Conservation (phyloP, 1,140 invertebrate genomes). For the Drosophila orena region DNA sequence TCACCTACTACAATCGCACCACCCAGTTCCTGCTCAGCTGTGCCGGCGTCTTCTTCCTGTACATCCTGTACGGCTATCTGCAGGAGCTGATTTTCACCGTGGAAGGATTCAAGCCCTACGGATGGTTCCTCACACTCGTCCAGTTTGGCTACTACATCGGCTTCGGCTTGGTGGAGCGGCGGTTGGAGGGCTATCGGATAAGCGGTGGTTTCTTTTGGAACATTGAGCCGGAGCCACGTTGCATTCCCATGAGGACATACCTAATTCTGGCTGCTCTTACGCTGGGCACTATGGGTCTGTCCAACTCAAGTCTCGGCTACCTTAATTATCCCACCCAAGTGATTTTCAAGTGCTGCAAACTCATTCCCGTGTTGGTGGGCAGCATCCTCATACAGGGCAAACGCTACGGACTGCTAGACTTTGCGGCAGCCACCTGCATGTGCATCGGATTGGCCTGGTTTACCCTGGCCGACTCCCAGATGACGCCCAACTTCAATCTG, state of each 20-base stretch:
- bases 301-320: conserved; percentile 97
- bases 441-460: conserved; percentile 96
- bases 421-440: conserved; percentile 94
- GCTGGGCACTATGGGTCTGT: conserved; percentile 97
- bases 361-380: conserved; percentile 97
- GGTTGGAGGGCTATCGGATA: conserved; percentile 86
- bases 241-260: conserved; percentile 93
- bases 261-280: conserved; percentile 93
- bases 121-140: conserved; percentile 96
- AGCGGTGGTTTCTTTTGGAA: conserved; percentile 49
- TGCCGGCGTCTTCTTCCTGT: conserved; percentile 93
- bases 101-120: conserved; percentile 94
- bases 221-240: conserved; percentile 88
- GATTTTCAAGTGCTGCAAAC: conserved; percentile 98
- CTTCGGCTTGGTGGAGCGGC: conserved; percentile 92
- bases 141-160: conserved; percentile 95
- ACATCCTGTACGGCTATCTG: conserved; percentile 95
- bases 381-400: conserved; percentile 97
- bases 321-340: conserved; percentile 97
- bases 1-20: conserved; percentile 88
- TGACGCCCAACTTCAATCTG: conserved; percentile 94
- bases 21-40: conserved; percentile 92
- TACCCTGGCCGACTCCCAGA: conserved; percentile 95
- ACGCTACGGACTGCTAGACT: conserved; percentile 93
- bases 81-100: conserved; percentile 97